phyloP scores from a whole-genome alignment of 2,113 vertebrate genomes.

The Lasiurus borealis region DNA sequence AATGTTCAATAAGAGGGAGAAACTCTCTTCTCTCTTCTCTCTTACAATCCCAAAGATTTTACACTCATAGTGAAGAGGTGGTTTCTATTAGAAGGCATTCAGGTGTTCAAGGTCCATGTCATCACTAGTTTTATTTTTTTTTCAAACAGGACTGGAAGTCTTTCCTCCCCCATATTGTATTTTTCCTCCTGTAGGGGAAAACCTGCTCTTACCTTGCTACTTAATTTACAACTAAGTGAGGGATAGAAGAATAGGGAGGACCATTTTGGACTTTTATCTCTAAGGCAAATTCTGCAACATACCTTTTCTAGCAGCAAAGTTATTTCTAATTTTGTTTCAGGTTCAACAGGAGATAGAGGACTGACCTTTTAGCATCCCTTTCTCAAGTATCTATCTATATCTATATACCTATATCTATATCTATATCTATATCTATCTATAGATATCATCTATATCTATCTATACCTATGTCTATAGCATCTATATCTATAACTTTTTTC shows the following conservation, averaged over 20 bases:
- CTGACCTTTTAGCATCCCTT: not conserved
- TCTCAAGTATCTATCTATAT: not conserved
- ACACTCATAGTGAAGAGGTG: not conserved
- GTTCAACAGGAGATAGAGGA: too few relatives aligned
- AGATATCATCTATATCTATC: not conserved
- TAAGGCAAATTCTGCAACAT: not conserved
- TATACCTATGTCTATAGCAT: too few relatives aligned
- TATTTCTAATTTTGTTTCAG: not conserved
- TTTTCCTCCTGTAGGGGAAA: not conserved
- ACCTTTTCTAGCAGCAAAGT: not conserved
- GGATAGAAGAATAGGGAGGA: not conserved
- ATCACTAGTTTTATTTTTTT: not conserved
- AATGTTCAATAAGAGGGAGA: not conserved
- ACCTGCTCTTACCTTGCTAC: not conserved
- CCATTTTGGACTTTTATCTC: not conserved
- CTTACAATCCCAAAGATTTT: not conserved
- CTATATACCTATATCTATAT: too few relatives aligned
- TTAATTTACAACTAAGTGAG: not conserved
- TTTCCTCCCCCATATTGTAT: not conserved
- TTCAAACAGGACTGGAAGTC: not conserved
- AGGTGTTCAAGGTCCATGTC: not conserved
- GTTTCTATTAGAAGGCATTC: not conserved
- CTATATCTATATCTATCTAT: too few relatives aligned
- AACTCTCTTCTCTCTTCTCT: not conserved
- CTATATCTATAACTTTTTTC: not conserved